Percentiles rank a stretch among this genome's conserved stretches.
These are phyloP conservation scores for Pemphigus obesinymphae DNA, from an alignment of 1,140 invertebrate species.

Conservation along the genomic window DNA sequence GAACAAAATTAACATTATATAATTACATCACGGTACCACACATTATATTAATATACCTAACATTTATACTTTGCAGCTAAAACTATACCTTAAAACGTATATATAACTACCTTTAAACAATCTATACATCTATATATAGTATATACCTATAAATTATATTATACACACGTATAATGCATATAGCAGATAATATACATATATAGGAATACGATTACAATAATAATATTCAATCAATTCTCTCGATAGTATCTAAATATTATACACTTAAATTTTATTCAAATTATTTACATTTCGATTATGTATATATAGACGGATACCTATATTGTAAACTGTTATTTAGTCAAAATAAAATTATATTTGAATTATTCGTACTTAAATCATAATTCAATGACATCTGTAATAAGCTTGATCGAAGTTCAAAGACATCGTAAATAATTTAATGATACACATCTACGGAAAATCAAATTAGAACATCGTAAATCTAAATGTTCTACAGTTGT, in stretches of 20 bases:
- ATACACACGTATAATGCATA: background rate
- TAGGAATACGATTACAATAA: background rate
- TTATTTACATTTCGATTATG: background rate
- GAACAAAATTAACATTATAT: background rate
- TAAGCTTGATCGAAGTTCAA: slow-evolving; percentile 17
- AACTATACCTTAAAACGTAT: background rate
- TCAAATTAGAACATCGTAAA: slow-evolving; percentile 16
- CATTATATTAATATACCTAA: no score
- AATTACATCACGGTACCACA: background rate
- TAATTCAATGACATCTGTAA: slow-evolving; percentile 14
- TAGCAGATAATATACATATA: no score
- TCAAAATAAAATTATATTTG: background rate
- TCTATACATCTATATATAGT: background rate
- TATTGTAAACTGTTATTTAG: background rate
- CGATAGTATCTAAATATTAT: background rate
- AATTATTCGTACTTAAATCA: background rate
- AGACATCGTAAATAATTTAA: slow-evolving; percentile 11
- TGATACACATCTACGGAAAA: background rate
- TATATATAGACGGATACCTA: no score
- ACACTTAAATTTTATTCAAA: background rate
- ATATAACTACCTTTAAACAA: no score
- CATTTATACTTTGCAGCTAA: background rate
- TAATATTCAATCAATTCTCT: background rate
- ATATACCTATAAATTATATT: background rate
- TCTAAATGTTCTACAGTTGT: background rate